These are phyloP conservation scores for Gryllus longicercus DNA, from an alignment of 2,888 invertebrate genomes.

Conservation along the genomic window DNA sequence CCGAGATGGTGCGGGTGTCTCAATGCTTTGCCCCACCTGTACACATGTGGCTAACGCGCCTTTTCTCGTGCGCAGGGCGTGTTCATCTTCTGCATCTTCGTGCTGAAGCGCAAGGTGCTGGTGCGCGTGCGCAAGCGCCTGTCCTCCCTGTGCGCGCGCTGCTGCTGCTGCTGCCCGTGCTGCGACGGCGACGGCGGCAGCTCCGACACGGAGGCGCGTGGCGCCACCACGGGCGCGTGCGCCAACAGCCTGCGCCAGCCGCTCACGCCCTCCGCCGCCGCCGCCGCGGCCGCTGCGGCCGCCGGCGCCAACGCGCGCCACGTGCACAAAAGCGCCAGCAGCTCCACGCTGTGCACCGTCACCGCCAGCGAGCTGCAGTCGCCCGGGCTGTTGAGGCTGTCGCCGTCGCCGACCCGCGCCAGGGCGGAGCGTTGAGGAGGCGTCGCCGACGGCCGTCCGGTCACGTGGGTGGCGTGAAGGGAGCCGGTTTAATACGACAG, in stretches of 20 bases:
- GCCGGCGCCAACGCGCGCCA: neutral
- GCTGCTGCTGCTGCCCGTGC: neutral
- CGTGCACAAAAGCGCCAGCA: neutral
- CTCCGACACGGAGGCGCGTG: neutral
- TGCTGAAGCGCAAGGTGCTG: slow-evolving; percentile 65
- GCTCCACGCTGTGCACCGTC: neutral
- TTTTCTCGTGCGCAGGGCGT: slow-evolving; percentile 56
- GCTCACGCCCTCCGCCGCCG: neutral
- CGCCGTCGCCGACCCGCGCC: too few relatives aligned
- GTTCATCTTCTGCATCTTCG: slow-evolving; percentile 63
- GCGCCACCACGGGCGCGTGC: neutral
- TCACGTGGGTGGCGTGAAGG: too few relatives aligned
- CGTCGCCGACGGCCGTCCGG: too few relatives aligned
- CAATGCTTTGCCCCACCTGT: too few relatives aligned
- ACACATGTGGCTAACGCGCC: neutral
- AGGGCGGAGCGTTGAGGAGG: too few relatives aligned
- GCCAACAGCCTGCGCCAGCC: neutral
- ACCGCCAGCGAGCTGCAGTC: too few relatives aligned
- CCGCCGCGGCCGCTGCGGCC: neutral
- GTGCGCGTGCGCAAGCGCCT: slow-evolving; percentile 24
- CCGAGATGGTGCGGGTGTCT: too few relatives aligned
- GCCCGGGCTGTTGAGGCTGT: too few relatives aligned
- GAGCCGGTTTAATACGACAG: too few relatives aligned
- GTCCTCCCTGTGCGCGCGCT: neutral
- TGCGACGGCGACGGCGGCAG: neutral